These are phyloP conservation scores for Tamias sibiricus DNA, from an alignment of 2,113 vertebrate genomes.

Conservation along the genomic window DNA sequence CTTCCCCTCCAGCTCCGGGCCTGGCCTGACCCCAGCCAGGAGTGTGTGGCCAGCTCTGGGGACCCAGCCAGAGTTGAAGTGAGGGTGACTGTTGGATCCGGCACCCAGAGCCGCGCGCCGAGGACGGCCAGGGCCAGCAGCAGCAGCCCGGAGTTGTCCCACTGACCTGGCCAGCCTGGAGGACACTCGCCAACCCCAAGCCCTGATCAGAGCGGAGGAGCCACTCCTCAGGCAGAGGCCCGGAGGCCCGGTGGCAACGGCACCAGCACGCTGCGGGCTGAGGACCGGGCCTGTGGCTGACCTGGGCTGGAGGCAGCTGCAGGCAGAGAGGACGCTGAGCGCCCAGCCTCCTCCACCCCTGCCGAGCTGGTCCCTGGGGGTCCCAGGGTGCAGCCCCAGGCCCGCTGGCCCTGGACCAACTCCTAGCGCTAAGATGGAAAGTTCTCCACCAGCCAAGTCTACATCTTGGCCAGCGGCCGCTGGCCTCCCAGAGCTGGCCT, in stretches of 20 bases:
- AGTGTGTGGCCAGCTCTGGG: not conserved
- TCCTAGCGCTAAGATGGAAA: constrained; percentile 85
- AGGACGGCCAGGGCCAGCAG: not conserved
- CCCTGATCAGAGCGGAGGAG: not conserved
- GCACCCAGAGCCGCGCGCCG: not conserved
- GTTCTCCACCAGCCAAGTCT: constrained; percentile 82
- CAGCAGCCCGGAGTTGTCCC: too few relatives aligned
- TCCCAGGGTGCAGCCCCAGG: not conserved
- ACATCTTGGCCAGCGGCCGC: constrained; percentile 73
- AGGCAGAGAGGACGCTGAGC: not conserved
- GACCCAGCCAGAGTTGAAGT: accelerated
- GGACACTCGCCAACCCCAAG: accelerated
- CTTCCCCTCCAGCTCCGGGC: not conserved
- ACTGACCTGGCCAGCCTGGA: not conserved
- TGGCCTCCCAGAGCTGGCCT: constrained; percentile 55
- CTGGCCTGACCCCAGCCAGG: not conserved
- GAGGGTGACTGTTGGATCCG: not conserved
- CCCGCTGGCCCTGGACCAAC: not conserved
- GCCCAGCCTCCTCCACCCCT: not conserved
- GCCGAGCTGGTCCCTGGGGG: not conserved
- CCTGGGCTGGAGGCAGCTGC: not conserved
- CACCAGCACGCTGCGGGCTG: accelerated
- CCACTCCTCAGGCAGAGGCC: not conserved
- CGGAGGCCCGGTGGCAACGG: accelerated
- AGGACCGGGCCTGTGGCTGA: too few relatives aligned